These are phyloP conservation scores for Biston betularia DNA, from an alignment of 2,888 invertebrate genomes.

Conservation along the genomic window DNA sequence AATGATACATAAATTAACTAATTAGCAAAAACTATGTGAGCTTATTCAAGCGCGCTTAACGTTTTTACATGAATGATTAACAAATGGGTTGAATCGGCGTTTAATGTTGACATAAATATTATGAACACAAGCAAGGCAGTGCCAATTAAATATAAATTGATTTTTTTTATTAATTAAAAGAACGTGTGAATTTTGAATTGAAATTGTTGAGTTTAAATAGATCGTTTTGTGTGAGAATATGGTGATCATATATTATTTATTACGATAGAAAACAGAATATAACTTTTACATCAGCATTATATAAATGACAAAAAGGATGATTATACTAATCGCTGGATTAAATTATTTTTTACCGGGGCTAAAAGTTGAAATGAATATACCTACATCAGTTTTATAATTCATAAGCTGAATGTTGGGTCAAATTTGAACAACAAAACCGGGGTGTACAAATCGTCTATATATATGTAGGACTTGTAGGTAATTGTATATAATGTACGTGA, in stretches of 20 bases:
- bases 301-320: too few species aligned
- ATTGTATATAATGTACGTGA: too few species aligned
- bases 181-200: not conserved
- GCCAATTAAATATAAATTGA: not conserved
- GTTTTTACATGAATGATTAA: slow-evolving; percentile 30
- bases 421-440: too few species aligned
- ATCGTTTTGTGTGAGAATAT: not conserved
- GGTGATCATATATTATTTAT: too few species aligned
- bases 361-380: not conserved
- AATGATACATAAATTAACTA: slow-evolving; percentile 34
- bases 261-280: too few species aligned
- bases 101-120: slow-evolving; percentile 31
- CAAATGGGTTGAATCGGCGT: slow-evolving; percentile 25
- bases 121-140: slow-evolving; percentile 17
- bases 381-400: not conserved
- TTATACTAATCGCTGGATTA: too few species aligned
- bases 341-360: too few species aligned
- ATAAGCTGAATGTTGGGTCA: too few species aligned
- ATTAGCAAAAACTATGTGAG: slow-evolving; percentile 30
- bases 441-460: too few species aligned
- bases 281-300: too few species aligned
- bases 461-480: too few species aligned
- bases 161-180: not conserved
- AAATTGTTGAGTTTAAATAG: not conserved
- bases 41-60: slow-evolving; percentile 25